Evolutionary conservation across 53 echinoderm and acorn worm genomes (phyloP), one percentile per base, ranked within the genome.

Genomic region (Arbacia lixula): DNA sequence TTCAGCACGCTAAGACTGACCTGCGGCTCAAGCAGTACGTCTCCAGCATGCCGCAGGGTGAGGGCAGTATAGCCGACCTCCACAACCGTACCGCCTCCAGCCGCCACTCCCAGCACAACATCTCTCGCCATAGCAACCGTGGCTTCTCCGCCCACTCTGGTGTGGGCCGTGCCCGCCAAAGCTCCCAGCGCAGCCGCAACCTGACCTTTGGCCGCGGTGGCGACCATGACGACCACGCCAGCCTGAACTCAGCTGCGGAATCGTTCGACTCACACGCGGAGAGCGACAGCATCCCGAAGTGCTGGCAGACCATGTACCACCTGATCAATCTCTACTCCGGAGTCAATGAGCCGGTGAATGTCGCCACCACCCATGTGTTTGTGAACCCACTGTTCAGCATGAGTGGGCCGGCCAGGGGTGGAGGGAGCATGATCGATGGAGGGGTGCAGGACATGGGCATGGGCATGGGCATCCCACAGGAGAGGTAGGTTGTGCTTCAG

Each of bases 241-340:
- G 82, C 49, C 32, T 81, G 8, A 63, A 81, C 64, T 81, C 82
- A 2, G 40, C 46, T 0, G 82, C 82, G 2, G 82, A 81, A 30
- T 81, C 82, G 0, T 81, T 32, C 27, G 82, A 81, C 52, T 81
- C 82, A 8, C 56, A 38, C 12, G 82, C 82, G 27, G 82, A 92
- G 31, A 95, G 94, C 25, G 99, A 99, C 68, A 90, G 73, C 26
- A 85, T 94, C 4, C 94, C 99, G 36, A 84, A 89, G 50, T 99
- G 99, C 83, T 99, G 99, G 99, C 99, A 99, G 91, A 99, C 99
- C 54, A 99, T 99, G 99, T 99, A 94, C 79, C 99, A 99, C 60
- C 83, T 99, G 61, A 90, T 94, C 66, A 92, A 99, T 37, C 87
- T 99, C 17, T 99, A 99, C 82, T 92, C 90, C 0, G 88, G 86